Conservation (phyloP, 2,888 invertebrate species). For the Metellina segmentata region DNA sequence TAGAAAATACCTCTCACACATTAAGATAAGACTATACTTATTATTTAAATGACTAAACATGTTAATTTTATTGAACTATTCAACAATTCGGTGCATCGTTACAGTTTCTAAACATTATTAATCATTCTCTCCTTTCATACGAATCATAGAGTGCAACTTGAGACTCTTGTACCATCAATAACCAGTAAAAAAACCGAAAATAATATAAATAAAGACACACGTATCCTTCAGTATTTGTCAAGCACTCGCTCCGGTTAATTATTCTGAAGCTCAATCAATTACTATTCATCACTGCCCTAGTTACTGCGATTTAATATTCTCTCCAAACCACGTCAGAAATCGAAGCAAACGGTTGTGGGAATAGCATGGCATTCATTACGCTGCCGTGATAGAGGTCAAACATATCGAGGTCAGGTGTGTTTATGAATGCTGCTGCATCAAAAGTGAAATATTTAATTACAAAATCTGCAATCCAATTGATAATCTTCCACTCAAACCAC, state of each 20-base stretch:
- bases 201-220: not conserved
- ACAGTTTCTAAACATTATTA: too few relatives aligned
- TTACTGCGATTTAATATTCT: slow-evolving; percentile 43
- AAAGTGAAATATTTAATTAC: slow-evolving; percentile 68
- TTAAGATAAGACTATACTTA: too few relatives aligned
- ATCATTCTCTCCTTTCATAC: too few relatives aligned
- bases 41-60: too few relatives aligned
- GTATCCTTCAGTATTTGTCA: not conserved
- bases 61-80: too few relatives aligned
- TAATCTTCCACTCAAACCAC: slow-evolving; percentile 25
- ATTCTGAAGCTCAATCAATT: slow-evolving; percentile 17
- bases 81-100: too few relatives aligned
- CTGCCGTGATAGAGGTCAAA: slow-evolving; percentile 43
- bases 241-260: not conserved
- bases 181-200: too few relatives aligned
- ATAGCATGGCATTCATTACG: slow-evolving; percentile 45
- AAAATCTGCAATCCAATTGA: slow-evolving; percentile 62
- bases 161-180: too few relatives aligned
- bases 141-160: too few relatives aligned
- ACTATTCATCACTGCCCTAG: slow-evolving; percentile 52
- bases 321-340: slow-evolving; percentile 19
- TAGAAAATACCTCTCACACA: too few relatives aligned
- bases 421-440: slow-evolving; percentile 48
- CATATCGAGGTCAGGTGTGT: slow-evolving; percentile 57
- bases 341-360: slow-evolving; percentile 38